Evolutionary conservation across 2,888 invertebrate species (phyloP).

Genomic region (Proisotoma minuta): DNA sequence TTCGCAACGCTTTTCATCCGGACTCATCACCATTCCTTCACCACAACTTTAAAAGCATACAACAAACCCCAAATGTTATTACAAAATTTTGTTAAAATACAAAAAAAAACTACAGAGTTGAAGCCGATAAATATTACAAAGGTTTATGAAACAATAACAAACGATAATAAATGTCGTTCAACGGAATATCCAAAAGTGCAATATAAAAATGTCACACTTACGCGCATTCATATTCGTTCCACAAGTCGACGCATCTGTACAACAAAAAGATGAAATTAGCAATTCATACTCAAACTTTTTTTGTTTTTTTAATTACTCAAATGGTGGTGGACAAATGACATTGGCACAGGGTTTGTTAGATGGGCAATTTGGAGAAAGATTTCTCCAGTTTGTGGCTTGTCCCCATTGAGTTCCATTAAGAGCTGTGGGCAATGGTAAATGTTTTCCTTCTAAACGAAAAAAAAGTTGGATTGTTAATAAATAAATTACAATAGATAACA

Average conservation of each 20-base stretch:
- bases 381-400: slow-evolving; percentile 16
- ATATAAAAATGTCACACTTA: slow-evolving; percentile 58
- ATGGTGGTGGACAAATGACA: slow-evolving; percentile 87
- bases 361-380: slow-evolving; percentile 85
- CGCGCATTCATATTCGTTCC: slow-evolving; percentile 99
- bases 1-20: slow-evolving; percentile 86
- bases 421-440: slow-evolving; percentile 86
- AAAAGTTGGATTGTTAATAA: too few relatives aligned
- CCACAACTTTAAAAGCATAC: slow-evolving; percentile 66
- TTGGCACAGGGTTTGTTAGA: slow-evolving; percentile 93
- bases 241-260: slow-evolving; percentile 84
- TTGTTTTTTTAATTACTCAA: too few relatives aligned
- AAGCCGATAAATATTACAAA: too few relatives aligned
- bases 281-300: too few relatives aligned
- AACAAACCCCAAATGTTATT: slow-evolving; percentile 16
- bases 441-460: slow-evolving; percentile 88
- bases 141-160: too few relatives aligned
- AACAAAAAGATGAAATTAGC: too few relatives aligned
- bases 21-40: slow-evolving; percentile 83
- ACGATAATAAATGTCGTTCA: neutral
- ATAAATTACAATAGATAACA: too few relatives aligned
- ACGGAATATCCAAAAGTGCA: neutral
- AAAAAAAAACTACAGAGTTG: neutral
- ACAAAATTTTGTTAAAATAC: neutral
- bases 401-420: slow-evolving; percentile 96